These are phyloP conservation scores for Toxonevra muliebris DNA, from an alignment of 2,888 invertebrate genomes.

Conservation along the genomic window DNA sequence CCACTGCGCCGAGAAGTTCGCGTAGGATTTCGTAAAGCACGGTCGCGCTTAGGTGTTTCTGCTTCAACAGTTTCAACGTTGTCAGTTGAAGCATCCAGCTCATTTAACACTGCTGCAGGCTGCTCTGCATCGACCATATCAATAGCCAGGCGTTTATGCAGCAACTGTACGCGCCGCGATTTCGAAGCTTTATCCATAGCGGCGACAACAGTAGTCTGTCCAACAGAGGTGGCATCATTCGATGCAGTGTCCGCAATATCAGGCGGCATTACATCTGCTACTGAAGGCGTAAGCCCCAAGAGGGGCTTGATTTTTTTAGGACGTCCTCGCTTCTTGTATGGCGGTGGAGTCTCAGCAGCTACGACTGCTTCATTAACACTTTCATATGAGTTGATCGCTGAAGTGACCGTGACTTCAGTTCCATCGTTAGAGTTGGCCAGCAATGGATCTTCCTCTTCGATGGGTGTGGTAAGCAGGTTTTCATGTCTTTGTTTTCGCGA, in stretches of 20 bases:
- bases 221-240: not conserved
- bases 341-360: slow-evolving; percentile 28
- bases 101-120: slow-evolving; percentile 29
- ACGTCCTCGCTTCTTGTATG: slow-evolving; percentile 63
- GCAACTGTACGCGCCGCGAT: slow-evolving; percentile 57
- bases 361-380: not conserved
- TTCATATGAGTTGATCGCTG: slow-evolving; percentile 18
- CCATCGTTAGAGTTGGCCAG: slow-evolving; percentile 52
- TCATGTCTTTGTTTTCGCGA: slow-evolving; percentile 59
- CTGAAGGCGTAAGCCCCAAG: slow-evolving; percentile 31
- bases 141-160: slow-evolving; percentile 60
- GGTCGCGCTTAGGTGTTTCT: slow-evolving; percentile 39
- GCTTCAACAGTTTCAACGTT: slow-evolving; percentile 34
- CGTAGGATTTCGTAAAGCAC: slow-evolving; percentile 50
- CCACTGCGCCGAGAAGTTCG: slow-evolving; percentile 56
- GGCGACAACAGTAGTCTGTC: not conserved
- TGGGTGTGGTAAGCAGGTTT: slow-evolving; percentile 48
- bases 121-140: slow-evolving; percentile 58
- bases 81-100: slow-evolving; percentile 28
- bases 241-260: not conserved
- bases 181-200: slow-evolving; percentile 44
- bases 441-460: slow-evolving; percentile 51
- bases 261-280: not conserved
- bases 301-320: slow-evolving; percentile 61
- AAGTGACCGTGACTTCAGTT: slow-evolving; percentile 31